Percentiles rank a stretch among this genome's conserved stretches.
Conservation (phyloP, 2,113 vertebrate genomes). For the Elachura formosa region DNA sequence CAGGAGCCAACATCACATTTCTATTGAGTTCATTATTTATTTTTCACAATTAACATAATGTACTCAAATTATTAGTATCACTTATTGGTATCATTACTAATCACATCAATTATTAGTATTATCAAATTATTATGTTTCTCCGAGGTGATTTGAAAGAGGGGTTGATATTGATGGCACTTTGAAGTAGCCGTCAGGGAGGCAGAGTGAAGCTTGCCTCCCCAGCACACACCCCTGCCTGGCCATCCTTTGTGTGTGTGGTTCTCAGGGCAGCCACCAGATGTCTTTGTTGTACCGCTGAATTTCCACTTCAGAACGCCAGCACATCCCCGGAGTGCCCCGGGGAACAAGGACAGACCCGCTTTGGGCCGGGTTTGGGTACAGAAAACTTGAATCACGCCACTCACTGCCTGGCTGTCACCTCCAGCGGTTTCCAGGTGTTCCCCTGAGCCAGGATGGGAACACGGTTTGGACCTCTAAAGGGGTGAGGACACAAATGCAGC, state of each 20-base stretch:
- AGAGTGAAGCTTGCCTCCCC: not conserved
- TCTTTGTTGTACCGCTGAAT: conserved; percentile 52
- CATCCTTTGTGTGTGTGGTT: not conserved
- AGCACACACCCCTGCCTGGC: not conserved
- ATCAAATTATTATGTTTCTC: no score
- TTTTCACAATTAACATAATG: not conserved
- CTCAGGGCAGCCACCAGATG: conserved; percentile 65
- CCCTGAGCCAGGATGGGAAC: not conserved
- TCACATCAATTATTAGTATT: no score
- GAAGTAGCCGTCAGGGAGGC: fast-evolving
- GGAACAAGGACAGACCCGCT: not conserved
- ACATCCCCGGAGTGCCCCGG: fast-evolving
- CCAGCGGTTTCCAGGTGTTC: not conserved
- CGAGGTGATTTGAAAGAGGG: not conserved
- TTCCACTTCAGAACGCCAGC: not conserved
- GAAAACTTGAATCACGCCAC: fast-evolving
- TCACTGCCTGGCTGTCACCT: not conserved
- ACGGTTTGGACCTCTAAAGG: not conserved
- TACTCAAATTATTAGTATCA: fast-evolving
- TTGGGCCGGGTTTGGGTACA: not conserved
- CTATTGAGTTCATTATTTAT: not conserved
- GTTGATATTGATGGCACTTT: not conserved
- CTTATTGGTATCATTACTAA: no score
- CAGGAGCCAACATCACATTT: not conserved
- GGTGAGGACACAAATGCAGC: fast-evolving